phyloP scores from a whole-genome alignment of 2,797 vertebrate genomes.

The Carcharodon carcharias region DNA sequence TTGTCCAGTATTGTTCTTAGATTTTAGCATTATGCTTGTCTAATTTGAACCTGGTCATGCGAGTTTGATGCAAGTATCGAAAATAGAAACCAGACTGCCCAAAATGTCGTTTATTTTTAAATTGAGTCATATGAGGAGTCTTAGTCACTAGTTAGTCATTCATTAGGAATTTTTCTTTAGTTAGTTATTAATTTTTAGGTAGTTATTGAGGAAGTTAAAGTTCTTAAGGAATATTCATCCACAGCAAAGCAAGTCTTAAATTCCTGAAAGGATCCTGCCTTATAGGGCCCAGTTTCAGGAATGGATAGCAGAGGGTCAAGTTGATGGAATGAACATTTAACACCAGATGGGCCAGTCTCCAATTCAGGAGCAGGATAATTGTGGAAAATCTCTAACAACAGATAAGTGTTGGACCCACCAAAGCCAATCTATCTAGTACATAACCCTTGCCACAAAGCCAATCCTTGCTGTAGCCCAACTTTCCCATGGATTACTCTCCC shows the following conservation, averaged over 20 bases:
- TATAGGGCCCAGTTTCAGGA: not conserved
- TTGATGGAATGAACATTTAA: too few species aligned
- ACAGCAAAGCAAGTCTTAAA: not conserved
- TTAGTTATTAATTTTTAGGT: not conserved
- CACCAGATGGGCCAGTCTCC: too few species aligned
- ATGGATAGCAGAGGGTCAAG: too few species aligned
- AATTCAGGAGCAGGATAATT: too few species aligned
- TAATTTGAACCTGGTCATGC: not conserved
- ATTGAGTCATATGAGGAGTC: not conserved
- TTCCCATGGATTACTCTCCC: too few species aligned
- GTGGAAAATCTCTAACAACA: too few species aligned
- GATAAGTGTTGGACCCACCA: too few species aligned
- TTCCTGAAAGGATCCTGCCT: not conserved
- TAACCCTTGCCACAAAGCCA: too few species aligned
- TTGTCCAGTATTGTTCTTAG: not conserved
- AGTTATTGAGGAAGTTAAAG: not conserved
- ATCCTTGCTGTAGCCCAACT: too few species aligned
- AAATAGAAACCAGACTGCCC: not conserved
- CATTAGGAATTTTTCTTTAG: not conserved
- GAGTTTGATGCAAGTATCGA: not conserved
- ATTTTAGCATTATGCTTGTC: not conserved
- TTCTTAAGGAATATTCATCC: not conserved
- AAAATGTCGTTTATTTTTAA: not conserved
- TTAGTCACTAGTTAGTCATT: not conserved
- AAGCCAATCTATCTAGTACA: too few species aligned